phyloP scores from a whole-genome alignment of 2,797 vertebrate species.

The Neostethus bicornis region DNA sequence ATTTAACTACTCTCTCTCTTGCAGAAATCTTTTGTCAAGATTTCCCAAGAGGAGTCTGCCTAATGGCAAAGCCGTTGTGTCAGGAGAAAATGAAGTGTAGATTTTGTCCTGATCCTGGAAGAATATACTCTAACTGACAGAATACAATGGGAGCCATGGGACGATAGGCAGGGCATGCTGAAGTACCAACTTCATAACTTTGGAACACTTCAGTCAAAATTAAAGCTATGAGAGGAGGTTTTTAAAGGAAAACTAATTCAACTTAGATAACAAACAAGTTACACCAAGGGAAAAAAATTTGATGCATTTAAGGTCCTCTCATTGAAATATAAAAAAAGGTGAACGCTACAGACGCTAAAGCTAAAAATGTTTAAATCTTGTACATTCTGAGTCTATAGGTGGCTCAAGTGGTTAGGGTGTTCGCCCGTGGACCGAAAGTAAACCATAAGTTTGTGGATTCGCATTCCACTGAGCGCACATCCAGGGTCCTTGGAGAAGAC shows the following conservation, averaged over 20 bases:
- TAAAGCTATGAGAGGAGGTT: background rate
- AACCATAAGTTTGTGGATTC: no score
- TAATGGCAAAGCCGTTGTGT: conserved; percentile 27
- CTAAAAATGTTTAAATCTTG: no score
- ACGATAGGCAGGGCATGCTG: conserved; percentile 12
- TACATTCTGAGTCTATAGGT: no score
- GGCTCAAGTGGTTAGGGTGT: no score
- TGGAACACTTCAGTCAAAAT: background rate
- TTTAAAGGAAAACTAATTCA: background rate
- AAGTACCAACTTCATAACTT: background rate
- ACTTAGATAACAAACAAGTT: background rate
- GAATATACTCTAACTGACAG: conserved; percentile 37
- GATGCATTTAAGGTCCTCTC: no score
- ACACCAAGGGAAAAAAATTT: background rate
- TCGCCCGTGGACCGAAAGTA: no score
- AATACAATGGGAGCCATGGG: conserved; percentile 21
- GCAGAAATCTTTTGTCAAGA: conserved; percentile 19
- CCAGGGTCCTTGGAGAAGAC: no score
- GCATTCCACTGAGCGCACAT: no score
- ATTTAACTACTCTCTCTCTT: conserved; percentile 12
- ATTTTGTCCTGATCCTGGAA: conserved; percentile 46
- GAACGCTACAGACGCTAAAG: no score
- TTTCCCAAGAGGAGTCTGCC: conserved; percentile 13
- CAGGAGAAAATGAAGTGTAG: conserved; percentile 27
- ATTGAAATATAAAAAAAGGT: no score